Base-by-base conservation (phyloP, 2,797 vertebrate species). In the Nasua narica region DNA sequence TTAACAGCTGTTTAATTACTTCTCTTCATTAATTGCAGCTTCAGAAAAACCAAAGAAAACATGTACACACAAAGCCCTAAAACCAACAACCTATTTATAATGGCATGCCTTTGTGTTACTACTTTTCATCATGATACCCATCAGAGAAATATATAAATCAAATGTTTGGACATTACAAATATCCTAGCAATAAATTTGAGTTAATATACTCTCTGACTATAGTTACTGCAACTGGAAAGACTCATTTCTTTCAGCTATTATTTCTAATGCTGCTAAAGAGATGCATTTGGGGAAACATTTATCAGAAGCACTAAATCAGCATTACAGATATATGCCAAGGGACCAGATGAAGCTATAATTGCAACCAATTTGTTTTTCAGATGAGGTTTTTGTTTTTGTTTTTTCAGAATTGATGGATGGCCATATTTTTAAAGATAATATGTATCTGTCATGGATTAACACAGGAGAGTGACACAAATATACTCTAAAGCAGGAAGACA, bases 1-100 rank as follows among this genome's bases (percentile, higher is more conserved):
- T 58, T 58, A 97, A 95, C 86, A 96, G 84, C 82, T 98, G 78
- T 84, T 95, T 87, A 92, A 94, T 98, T 95, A 67, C 56, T 88
- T 96, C n/a, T 74, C 58, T 97, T 16, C 95, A 93, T 95, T 95
- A 97, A 96, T 67, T 97, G 83, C 69, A 95, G 35, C 62, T 96
- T 94, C 25, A 89, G 92, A 92, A 92, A 93, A 89, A 70, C 21
- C 32, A 23, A 21, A 32, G 25, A 35, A 48, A 15, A 76, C 37
- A 58, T 21, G 11, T 18, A 40, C 19, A 40, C 70, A 19, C 60
- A 69, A 69, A 35, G 77, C 32, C 46, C 76, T 32, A 78, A 56
- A 69, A 88, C 15, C 87, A 90, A 60, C 32, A 67, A 70, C 9
- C 16, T 58, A 13, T 81, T 70, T 97, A 94, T 97, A 93, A 96